Evolutionary conservation across 2,797 vertebrate species (phyloP), one percentile per base, ranked within the genome.

Genomic region (Gymnothorax javanicus): DNA sequence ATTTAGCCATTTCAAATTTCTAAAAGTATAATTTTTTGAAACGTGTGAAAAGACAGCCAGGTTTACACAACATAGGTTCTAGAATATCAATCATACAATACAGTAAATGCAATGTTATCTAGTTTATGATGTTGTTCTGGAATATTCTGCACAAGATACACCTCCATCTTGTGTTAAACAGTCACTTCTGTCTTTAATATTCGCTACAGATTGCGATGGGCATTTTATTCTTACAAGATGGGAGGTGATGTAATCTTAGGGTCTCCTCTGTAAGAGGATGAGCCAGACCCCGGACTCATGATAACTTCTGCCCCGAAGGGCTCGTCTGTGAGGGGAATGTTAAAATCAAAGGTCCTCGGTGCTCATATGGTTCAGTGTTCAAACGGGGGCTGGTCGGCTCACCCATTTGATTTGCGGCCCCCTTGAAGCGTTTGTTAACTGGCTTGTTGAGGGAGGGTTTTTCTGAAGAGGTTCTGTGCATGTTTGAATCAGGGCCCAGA

Each of bases 351-450:
- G 87, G 52, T 9, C 83, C 50, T 58, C 67, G 82, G 83, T 82
- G 59, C 11, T 20, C 75, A 12, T 0, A 12, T 67, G 7, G 52
- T 11, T 62, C 1, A 82, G 84, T 82, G 33, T 71, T 81, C 52
- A 87, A 86, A 89, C 82, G 58, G 88, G 54, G 88, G 54, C 54
- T 50, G 84, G 82, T 52, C 64, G 15, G 84, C 54, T 71, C 27
- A 58, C 15, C 52, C 62, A 73, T 82, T 87, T 67, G 60, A 85
- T 43, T 85, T 57, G 69, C 82, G 75, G 83, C 60, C 75, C 62
- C 83, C 60, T 87, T 89, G 86, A 52, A 62, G 84, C 84, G 87
- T 88, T 92, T 88, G 88, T 87, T 57, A 87, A 90, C 88, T 86
- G 71, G 60, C 82, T 88, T 87, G 85, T 87, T 90, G 89, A 90